Conservation (phyloP, 1,140 invertebrate species). For the Parapsyche elsis region DNA sequence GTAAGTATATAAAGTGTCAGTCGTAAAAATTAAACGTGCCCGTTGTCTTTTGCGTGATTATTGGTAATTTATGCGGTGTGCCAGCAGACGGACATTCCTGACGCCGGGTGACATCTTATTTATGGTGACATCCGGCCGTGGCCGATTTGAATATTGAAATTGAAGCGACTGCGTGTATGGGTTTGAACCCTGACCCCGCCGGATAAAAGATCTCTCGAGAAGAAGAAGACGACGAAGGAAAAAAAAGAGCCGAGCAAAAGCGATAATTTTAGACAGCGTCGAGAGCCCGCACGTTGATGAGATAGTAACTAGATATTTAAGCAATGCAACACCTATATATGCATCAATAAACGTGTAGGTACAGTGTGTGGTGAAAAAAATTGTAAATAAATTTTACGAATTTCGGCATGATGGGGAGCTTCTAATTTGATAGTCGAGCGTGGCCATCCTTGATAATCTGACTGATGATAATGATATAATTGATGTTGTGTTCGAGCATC, state of each 20-base stretch:
- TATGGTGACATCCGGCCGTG: slow-evolving; percentile 47
- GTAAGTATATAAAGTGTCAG: not conserved
- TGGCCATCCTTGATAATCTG: slow-evolving; percentile 14
- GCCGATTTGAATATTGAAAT: slow-evolving; percentile 49
- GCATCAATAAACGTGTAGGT: too few relatives aligned
- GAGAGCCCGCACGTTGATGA: not conserved
- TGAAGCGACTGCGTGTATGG: slow-evolving; percentile 43
- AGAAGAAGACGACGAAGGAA: not conserved
- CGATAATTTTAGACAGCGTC: slow-evolving; percentile 44
- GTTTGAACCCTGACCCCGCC: slow-evolving; percentile 51
- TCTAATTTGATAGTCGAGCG: too few relatives aligned
- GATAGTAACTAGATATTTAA: slow-evolving; percentile 17
- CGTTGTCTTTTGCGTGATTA: slow-evolving; percentile 34
- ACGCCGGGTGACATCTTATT: slow-evolving; percentile 54
- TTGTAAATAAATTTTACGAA: too few relatives aligned
- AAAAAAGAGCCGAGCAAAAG: slow-evolving; percentile 35
- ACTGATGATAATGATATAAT: slow-evolving; percentile 18
- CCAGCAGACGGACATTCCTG: slow-evolving; percentile 35
- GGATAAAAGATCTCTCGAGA: slow-evolving; percentile 38
- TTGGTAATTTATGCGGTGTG: slow-evolving; percentile 33
- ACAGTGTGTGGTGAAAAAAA: too few relatives aligned
- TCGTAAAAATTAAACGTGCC: slow-evolving; percentile 19
- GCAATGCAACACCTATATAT: not conserved
- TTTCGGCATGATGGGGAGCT: too few relatives aligned
- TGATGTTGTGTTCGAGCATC: slow-evolving; percentile 24